These are phyloP conservation scores for Scolopax bukidnonensis DNA, from an alignment of 2,797 vertebrate species.

Conservation along the genomic window DNA sequence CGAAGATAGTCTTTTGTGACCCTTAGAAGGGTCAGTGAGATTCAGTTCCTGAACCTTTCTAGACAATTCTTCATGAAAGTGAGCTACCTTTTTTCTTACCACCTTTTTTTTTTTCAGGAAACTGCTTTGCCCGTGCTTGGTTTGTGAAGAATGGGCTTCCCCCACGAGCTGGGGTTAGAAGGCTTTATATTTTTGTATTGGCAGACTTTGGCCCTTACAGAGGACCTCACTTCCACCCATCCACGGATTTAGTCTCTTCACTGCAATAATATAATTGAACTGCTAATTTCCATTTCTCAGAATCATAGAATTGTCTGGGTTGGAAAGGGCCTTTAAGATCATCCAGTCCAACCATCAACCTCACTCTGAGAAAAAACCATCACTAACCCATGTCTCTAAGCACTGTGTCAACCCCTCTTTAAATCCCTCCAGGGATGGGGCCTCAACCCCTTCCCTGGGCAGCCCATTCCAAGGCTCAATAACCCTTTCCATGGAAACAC, in stretches of 20 bases:
- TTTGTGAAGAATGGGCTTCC: background rate
- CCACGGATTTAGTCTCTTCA: background rate
- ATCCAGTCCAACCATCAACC: too few species aligned
- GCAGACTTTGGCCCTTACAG: background rate
- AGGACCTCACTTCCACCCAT: background rate
- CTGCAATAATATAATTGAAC: background rate
- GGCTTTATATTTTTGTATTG: background rate
- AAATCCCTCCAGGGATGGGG: too few species aligned
- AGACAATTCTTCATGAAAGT: background rate
- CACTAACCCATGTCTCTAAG: too few species aligned
- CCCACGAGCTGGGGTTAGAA: rapidly evolving
- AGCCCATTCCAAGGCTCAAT: too few species aligned
- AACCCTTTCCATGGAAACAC: too few species aligned
- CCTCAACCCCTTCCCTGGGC: too few species aligned
- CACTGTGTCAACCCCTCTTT: too few species aligned
- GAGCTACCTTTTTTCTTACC: background rate
- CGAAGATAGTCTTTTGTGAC: background rate
- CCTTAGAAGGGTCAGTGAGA: background rate
- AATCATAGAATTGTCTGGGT: too few species aligned
- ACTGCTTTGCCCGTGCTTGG: background rate
- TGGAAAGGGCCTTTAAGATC: too few species aligned
- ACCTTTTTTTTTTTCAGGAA: background rate
- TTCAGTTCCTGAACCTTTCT: background rate
- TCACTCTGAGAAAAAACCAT: too few species aligned
- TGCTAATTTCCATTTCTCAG: background rate